Conservation (phyloP, 2,888 invertebrate species). For the Encarsia formosa region DNA sequence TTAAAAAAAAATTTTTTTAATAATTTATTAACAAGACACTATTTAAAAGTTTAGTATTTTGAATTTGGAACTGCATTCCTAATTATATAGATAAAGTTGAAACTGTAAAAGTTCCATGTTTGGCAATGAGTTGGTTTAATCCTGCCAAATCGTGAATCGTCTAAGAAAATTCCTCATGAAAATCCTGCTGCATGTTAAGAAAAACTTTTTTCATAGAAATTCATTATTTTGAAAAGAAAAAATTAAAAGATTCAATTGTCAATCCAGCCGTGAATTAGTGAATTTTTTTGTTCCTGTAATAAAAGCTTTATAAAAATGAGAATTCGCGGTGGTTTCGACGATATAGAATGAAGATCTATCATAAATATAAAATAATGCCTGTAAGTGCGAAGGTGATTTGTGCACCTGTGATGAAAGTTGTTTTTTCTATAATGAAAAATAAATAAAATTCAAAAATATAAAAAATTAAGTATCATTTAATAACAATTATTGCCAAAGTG, state of each 20-base stretch:
- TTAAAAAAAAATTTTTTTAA: background rate
- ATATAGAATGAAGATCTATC: too few relatives aligned
- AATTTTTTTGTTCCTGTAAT: background rate
- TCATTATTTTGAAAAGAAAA: background rate
- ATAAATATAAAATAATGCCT: conserved; percentile 12
- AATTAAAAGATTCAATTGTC: background rate
- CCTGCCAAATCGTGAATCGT: conserved; percentile 26
- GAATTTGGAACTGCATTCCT: too few relatives aligned
- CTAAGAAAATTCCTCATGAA: conserved; percentile 9
- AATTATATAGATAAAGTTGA: too few relatives aligned
- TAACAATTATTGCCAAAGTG: too few relatives aligned
- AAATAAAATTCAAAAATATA: conserved; percentile 15
- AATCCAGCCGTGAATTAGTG: background rate
- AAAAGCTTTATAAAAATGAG: conserved; percentile 9
- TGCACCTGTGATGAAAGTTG: conserved; percentile 39
- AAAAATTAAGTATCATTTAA: conserved; percentile 12
- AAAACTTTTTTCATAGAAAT: background rate
- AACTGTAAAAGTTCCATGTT: background rate
- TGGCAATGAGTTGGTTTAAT: conserved; percentile 21
- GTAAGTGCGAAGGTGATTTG: conserved; percentile 34
- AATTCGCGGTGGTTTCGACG: conserved; percentile 12
- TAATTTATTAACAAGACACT: background rate
- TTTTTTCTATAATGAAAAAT: conserved; percentile 33
- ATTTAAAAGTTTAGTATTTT: too few relatives aligned
- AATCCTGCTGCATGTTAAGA: conserved; percentile 17